phyloP scores from a whole-genome alignment of 2,888 invertebrate genomes.

The Abrostola triplasia region DNA sequence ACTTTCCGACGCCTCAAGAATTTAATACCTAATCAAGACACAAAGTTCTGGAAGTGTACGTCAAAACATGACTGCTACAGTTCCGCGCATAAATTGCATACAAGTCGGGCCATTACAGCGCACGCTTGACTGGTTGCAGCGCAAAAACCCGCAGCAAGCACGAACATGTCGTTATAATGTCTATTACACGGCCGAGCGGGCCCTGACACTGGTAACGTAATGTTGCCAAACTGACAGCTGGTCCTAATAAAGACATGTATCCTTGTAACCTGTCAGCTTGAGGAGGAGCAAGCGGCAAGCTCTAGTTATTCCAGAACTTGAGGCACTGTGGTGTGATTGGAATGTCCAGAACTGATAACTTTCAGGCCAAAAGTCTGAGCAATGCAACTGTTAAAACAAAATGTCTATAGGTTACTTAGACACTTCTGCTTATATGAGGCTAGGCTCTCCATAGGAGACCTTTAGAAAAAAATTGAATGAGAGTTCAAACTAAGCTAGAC shows the following conservation, averaged over 20 bases:
- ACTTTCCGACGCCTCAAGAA: background rate
- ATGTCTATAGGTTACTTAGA: too few relatives aligned
- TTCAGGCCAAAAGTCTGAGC: too few relatives aligned
- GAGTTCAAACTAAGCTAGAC: too few relatives aligned
- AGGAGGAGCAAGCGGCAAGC: background rate
- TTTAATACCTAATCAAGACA: background rate
- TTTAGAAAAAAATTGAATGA: too few relatives aligned
- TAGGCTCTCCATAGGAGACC: too few relatives aligned
- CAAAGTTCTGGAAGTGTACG: slow-evolving; percentile 31
- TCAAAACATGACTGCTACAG: slow-evolving; percentile 33
- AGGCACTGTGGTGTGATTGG: too few relatives aligned
- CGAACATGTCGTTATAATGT: slow-evolving; percentile 51
- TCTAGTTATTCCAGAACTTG: too few relatives aligned
- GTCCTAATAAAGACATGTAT: slow-evolving; percentile 23
- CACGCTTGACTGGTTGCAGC: slow-evolving; percentile 38
- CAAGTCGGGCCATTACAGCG: slow-evolving; percentile 40
- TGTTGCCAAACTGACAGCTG: slow-evolving; percentile 36
- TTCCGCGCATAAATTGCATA: slow-evolving; percentile 50
- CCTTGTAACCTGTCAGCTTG: background rate
- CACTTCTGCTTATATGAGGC: too few relatives aligned
- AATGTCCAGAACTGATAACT: too few relatives aligned
- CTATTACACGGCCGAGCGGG: slow-evolving; percentile 47
- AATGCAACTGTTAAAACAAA: too few relatives aligned
- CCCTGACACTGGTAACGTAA: slow-evolving; percentile 32
- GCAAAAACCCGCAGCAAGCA: slow-evolving; percentile 44